Evolutionary conservation across 2,888 invertebrate genomes (phyloP), one percentile per base, ranked within the genome.

Genomic region (Drosophila birchii): DNA sequence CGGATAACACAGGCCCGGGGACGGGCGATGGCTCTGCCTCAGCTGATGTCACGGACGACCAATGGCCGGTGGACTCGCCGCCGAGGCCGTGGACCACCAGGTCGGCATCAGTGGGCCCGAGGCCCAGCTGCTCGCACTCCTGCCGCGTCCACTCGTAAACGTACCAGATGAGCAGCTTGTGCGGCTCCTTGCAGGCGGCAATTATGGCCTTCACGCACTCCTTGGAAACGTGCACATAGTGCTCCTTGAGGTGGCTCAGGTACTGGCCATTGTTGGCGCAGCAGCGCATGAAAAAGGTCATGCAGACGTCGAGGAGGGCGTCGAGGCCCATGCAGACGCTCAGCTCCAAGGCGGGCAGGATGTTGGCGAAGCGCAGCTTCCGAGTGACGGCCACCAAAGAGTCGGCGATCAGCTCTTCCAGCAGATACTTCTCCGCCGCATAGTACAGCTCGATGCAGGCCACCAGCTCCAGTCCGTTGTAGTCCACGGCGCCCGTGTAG

Each of bases 391-490:
- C 90, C 41, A 88, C 62, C 44, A 92, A 64, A 8, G 91, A 90
- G 53, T 88, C 86, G 3, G 81, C 38, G 23, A 86, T 88, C 5
- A 93, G 81, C 26, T 92, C 90, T 34, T 80, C 86, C 39, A 93
- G 75, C 39, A 93, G 75, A 80, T 93, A 93, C 78, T 93, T 93
- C 58, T 92, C 92, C 2, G 92, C 91, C 5, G 91, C 90, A 69
- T 93, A 93, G 73, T 92, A 93, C 5, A 93, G 67, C 68, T 93
- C 92, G 23, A 93, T 90, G 34, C 90, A 82, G 9, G 90, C 89
- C 61, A 92, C 92, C 45, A 92, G 75, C 14, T 83, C 78, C 34
- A 90, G 77, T 1, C 78, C 68, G 18, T 88, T 85, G 51, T 91
- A 90, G 57, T 91, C 83, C 11, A 92, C 83, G 4, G 76, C 77